Evolutionary conservation across 2,888 invertebrate species (phyloP), one percentile per base, ranked within the genome.

Genomic region (Encarsia formosa): DNA sequence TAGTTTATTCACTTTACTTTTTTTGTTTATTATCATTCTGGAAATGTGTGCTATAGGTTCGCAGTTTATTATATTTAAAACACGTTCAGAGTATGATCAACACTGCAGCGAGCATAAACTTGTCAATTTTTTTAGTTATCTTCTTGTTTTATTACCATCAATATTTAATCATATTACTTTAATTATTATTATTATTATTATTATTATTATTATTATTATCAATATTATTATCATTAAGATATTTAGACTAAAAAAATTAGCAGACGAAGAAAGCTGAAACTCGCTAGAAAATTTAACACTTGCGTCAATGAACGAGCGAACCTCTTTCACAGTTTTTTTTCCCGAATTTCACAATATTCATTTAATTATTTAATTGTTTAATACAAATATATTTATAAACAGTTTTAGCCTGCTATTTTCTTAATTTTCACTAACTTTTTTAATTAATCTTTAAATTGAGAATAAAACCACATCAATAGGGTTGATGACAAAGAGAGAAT

Each of bases 231-330:
- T n/a, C n/a, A n/a, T 57, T 55, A 50, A 42, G 47, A 52, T 55
- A 50, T 46, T 57, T 52, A 57, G 46, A 49, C 57, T 57, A 57
- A 54, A 57, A 56, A 57, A 52, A 35, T 57, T 52, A 55, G 57
- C 54, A 34, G 52, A 54, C 54, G 57, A 57, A 54, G 57, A 55
- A 57, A 57, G 49, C 55, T 57, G 52, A 55, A 39, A 57, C 54
- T 52, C 54, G 50, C 55, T 52, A 52, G 46, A 50, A 52, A 49
- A 54, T n/a, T n/a, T n/a, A 49, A 57, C 51, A 46, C 50, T 35
- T 47, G 42, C 46, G 50, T 55, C 45, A 57, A 57, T 54, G 52
- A 55, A 52, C 52, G 52, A 57, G 57, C 54, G 46, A 54, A 57
- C 52, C 54, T 54, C 55, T 55, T 49, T 52, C 53, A 54, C 54